Conservation (phyloP, 1,140 invertebrate species). For the Drosophila sp. region DNA sequence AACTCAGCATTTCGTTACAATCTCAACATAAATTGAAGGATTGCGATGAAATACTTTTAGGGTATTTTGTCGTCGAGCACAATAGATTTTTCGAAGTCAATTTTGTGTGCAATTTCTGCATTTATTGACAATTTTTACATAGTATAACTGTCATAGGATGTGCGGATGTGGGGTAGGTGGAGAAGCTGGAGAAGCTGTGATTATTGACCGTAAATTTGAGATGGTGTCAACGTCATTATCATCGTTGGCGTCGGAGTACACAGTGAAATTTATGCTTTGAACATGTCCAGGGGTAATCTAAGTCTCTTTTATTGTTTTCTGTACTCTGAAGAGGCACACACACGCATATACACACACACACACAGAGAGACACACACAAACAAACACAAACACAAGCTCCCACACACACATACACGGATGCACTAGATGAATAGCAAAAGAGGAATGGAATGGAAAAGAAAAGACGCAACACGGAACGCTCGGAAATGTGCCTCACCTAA, state of each 20-base stretch:
- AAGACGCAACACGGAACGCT: neutral
- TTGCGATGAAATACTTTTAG: no score
- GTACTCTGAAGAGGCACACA: neutral
- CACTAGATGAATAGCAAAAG: neutral
- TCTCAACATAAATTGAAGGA: no score
- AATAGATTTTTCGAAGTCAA: no score
- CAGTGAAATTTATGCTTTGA: slow-evolving; percentile 12
- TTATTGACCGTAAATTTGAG: slow-evolving; percentile 26
- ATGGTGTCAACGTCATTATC: slow-evolving; percentile 25
- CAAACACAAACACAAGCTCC: no score
- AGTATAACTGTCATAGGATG: no score
- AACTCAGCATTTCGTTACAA: no score
- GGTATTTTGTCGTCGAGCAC: no score
- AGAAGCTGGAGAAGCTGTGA: neutral
- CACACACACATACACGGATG: neutral
- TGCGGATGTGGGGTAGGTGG: neutral
- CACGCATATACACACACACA: neutral
- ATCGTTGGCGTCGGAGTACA: slow-evolving; percentile 12
- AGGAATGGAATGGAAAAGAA: neutral
- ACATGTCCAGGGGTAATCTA: slow-evolving; percentile 4
- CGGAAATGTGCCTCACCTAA: neutral
- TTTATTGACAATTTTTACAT: no score
- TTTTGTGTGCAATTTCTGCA: no score
- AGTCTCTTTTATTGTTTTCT: slow-evolving; percentile 3
- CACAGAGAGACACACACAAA: no score